Evolutionary conservation across 2,113 vertebrate genomes (phyloP).

Genomic region (Cacatua alba): DNA sequence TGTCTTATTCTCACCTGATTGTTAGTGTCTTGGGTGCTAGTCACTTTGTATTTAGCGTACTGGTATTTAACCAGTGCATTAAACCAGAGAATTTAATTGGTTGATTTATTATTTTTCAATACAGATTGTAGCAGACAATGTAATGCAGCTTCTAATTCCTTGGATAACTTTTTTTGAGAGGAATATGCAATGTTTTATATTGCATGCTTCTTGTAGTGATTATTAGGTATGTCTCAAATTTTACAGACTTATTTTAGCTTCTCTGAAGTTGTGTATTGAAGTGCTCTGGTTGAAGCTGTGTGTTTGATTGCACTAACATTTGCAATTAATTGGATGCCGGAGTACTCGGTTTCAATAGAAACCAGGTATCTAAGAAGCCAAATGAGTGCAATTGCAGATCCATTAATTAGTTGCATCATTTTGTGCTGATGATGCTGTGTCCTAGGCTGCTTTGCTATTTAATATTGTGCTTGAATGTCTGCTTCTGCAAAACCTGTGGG

Average conservation of each 20-base stretch:
- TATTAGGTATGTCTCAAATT: background rate
- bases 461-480: background rate
- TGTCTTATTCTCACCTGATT: background rate
- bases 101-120: background rate
- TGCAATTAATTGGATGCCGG: background rate
- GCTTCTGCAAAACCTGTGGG: background rate
- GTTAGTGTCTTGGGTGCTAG: background rate
- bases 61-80: background rate
- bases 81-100: background rate
- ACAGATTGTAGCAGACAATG: background rate
- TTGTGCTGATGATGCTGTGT: background rate
- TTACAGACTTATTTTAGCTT: background rate
- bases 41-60: background rate
- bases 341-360: background rate
- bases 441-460: background rate
- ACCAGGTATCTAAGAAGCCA: background rate
- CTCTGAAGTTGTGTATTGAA: background rate
- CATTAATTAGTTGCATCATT: background rate
- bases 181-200: background rate
- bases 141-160: background rate
- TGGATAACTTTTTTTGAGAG: background rate
- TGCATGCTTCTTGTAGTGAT: background rate
- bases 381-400: background rate
- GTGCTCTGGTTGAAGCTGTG: background rate
- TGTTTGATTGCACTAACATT: background rate